A percentile compares a stretch with the other conserved stretches of the same genome.
Conservation (phyloP, 1,140 invertebrate species). For the Ceratina japonica region DNA sequence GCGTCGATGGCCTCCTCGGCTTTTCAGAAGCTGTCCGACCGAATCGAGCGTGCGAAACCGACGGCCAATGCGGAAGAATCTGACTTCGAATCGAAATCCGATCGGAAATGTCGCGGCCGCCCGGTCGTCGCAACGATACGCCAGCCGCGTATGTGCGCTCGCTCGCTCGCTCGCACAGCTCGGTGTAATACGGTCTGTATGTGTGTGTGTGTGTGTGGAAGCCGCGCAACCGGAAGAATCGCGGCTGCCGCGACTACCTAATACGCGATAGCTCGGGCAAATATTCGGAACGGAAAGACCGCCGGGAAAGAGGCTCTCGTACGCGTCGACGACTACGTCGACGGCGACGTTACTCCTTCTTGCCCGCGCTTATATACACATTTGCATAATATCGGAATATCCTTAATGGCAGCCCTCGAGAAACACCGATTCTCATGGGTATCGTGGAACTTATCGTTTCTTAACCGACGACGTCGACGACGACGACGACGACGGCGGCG, state of each 20-base stretch:
- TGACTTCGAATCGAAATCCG: conserved; percentile 36
- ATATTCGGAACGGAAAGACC: conserved; percentile 35
- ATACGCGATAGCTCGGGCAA: conserved; percentile 31
- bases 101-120: conserved; percentile 35
- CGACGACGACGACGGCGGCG: conserved; percentile 29
- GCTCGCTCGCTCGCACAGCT: no score
- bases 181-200: no score
- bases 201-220: not conserved
- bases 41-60: not conserved
- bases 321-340: not conserved
- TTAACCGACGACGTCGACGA: conserved; percentile 40
- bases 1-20: not conserved
- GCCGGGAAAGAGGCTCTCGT: conserved; percentile 12
- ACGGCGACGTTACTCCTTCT: conserved; percentile 44
- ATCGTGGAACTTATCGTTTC: conserved; percentile 54
- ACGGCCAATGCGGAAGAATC: not conserved
- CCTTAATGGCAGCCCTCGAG: conserved; percentile 69
- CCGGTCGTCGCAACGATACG: conserved; percentile 10
- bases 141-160: not conserved
- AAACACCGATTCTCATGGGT: conserved; percentile 63
- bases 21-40: not conserved
- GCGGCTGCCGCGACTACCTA: conserved; percentile 44
- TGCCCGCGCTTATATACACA: conserved; percentile 68
- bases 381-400: conserved; percentile 78
- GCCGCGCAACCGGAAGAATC: conserved; percentile 49